phyloP scores from a whole-genome alignment of 2,113 vertebrate species.

The Ceyx margarethae region DNA sequence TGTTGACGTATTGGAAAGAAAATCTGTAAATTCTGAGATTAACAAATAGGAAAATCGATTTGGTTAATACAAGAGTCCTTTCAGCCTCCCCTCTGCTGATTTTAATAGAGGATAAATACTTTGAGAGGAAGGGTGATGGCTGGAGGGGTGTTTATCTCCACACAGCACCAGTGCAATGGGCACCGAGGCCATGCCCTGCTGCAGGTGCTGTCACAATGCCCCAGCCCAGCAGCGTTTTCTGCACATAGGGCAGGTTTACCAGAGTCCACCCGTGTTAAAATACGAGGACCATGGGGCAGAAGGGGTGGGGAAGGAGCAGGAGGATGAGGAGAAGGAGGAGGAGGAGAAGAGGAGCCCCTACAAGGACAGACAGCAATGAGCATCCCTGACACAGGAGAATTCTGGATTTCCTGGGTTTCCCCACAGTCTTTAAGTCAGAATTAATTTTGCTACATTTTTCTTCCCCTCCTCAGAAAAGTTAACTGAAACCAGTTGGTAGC shows the following conservation, averaged over 20 bases:
- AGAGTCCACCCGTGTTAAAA: not conserved
- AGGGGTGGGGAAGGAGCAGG: not conserved
- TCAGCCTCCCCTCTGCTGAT: not conserved
- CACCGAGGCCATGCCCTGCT: not conserved
- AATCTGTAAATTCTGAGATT: slow-evolving; percentile 26
- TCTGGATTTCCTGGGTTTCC: not conserved
- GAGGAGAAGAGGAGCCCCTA: not conserved
- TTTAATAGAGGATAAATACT: not conserved
- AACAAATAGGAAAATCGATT: slow-evolving; percentile 31
- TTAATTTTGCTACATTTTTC: not conserved
- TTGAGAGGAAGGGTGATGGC: not conserved
- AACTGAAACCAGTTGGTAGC: not conserved
- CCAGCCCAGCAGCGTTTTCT: not conserved
- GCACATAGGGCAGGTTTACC: not conserved
- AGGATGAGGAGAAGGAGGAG: not conserved
- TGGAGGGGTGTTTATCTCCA: slow-evolving; percentile 15
- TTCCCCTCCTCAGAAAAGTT: not conserved
- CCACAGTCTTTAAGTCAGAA: not conserved
- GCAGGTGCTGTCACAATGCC: not conserved
- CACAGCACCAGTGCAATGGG: not conserved
- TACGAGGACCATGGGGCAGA: fast-evolving
- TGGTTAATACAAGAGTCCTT: not conserved
- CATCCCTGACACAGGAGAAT: not conserved
- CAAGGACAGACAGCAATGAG: not conserved
- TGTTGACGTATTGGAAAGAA: not conserved